A percentile compares a stretch with the other conserved stretches of the same genome.
Conservation (phyloP, 2,797 vertebrate species). For the Sciurus carolinensis region DNA sequence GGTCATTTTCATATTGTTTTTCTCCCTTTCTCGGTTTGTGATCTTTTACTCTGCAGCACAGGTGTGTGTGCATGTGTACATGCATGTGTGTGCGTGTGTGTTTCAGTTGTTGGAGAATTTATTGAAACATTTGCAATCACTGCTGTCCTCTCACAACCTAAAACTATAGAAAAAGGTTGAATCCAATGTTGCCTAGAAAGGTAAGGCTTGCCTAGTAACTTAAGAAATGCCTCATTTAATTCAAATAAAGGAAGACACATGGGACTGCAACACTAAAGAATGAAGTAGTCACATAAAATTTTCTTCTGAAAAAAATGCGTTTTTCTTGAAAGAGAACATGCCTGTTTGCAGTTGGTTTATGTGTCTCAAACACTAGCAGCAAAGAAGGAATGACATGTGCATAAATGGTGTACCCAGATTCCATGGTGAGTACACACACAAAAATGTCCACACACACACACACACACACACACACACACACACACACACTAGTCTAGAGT, state of each 20-base stretch:
- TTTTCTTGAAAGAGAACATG: not conserved
- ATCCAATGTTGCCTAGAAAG: not conserved
- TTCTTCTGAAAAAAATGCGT: not conserved
- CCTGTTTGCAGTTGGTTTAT: not conserved
- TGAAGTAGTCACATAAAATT: not conserved
- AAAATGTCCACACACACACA: not conserved
- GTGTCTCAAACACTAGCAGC: not conserved
- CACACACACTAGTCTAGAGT: no score
- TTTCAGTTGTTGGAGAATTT: not conserved
- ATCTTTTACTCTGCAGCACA: not conserved
- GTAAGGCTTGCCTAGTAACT: not conserved
- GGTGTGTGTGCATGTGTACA: not conserved
- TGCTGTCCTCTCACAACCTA: not conserved
- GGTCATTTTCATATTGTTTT: not conserved
- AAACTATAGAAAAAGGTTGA: not conserved
- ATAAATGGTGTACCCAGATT: not conserved
- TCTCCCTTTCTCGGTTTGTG: not conserved
- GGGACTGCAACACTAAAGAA: not conserved
- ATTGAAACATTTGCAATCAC: not conserved
- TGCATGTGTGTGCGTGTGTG: not conserved
- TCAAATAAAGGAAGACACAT: not conserved
- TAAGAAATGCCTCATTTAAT: conserved; percentile 19
- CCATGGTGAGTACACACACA: not conserved
- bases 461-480: not conserved
- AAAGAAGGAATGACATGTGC: not conserved